phyloP scores from a whole-genome alignment of 2,888 invertebrate species.

The Mesorhabditis sp. region DNA sequence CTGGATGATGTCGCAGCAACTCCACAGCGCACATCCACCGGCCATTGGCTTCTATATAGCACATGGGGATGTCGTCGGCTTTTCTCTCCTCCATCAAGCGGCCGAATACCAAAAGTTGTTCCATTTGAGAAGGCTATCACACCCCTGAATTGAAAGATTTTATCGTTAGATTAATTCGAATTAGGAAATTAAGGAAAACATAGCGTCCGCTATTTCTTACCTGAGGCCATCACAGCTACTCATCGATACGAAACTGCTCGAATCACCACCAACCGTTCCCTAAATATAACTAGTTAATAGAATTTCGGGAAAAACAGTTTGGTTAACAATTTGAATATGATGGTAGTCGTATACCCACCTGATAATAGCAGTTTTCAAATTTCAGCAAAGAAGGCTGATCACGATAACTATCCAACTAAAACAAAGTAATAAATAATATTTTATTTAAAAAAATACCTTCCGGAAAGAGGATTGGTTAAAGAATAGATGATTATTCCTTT shows the following conservation, averaged over 20 bases:
- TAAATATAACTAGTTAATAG: too few species aligned
- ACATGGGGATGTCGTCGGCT: slow-evolving; percentile 53
- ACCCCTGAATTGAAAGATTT: slow-evolving; percentile 33
- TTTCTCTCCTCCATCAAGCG: slow-evolving; percentile 91
- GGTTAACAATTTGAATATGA: too few species aligned
- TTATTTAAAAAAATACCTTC: slow-evolving; percentile 30
- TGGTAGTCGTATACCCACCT: slow-evolving; percentile 58
- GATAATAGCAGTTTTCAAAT: slow-evolving; percentile 85
- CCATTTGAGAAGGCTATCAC: slow-evolving; percentile 96
- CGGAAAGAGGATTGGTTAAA: slow-evolving; percentile 49
- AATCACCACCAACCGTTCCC: slow-evolving; percentile 89
- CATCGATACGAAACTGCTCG: slow-evolving; percentile 90
- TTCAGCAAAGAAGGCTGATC: slow-evolving; percentile 33
- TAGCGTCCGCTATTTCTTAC: slow-evolving; percentile 43
- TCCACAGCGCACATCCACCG: slow-evolving; percentile 41
- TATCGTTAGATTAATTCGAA: slow-evolving; percentile 1
- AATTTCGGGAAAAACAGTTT: too few species aligned
- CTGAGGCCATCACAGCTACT: slow-evolving; percentile 94
- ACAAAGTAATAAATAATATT: slow-evolving; percentile 10
- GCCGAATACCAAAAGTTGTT: slow-evolving; percentile 94
- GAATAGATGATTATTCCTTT: slow-evolving; percentile 50
- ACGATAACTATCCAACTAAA: slow-evolving; percentile 46
- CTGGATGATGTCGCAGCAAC: too few species aligned
- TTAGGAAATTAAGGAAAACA: neutral
- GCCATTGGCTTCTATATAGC: slow-evolving; percentile 44